A percentile compares a stretch with the other conserved stretches of the same genome.
These are phyloP conservation scores for Psittacula derbiana DNA, from an alignment of 2,797 vertebrate species.

Conservation along the genomic window DNA sequence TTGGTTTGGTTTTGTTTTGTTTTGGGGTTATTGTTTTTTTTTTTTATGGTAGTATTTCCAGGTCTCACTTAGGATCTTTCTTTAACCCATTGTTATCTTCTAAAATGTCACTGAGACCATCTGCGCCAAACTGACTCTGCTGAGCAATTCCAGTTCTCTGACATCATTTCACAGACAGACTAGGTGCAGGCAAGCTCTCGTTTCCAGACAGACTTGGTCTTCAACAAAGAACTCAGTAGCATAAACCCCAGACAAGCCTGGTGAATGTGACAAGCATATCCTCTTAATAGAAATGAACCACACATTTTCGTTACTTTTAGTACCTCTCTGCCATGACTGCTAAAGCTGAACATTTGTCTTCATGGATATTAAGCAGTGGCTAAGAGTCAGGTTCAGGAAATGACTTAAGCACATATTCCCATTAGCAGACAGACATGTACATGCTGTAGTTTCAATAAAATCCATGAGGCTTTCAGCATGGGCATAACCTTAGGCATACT, in stretches of 20 bases:
- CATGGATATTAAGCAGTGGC: neutral
- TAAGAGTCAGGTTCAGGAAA: neutral
- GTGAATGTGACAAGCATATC: neutral
- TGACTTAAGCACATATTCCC: neutral
- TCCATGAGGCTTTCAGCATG: neutral
- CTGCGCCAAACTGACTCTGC: neutral
- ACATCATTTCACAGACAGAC: neutral
- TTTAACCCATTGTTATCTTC: neutral
- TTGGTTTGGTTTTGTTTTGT: neutral
- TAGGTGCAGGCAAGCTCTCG: neutral
- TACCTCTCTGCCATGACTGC: neutral
- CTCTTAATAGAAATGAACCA: neutral
- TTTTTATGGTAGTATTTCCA: neutral
- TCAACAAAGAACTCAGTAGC: neutral
- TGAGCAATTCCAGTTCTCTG: neutral
- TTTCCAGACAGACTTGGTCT: neutral
- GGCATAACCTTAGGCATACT: neutral
- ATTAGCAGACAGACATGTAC: neutral
- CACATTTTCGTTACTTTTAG: neutral
- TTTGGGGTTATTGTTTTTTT: neutral
- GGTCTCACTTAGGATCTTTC: neutral
- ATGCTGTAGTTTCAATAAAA: neutral
- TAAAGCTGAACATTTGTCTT: neutral
- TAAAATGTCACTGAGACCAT: constrained; percentile 1
- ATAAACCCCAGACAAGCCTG: neutral